Percentiles rank a stretch among this genome's conserved stretches.
Evolutionary conservation across 2,888 invertebrate genomes (phyloP).

Genomic region (Plutella xylostella): DNA sequence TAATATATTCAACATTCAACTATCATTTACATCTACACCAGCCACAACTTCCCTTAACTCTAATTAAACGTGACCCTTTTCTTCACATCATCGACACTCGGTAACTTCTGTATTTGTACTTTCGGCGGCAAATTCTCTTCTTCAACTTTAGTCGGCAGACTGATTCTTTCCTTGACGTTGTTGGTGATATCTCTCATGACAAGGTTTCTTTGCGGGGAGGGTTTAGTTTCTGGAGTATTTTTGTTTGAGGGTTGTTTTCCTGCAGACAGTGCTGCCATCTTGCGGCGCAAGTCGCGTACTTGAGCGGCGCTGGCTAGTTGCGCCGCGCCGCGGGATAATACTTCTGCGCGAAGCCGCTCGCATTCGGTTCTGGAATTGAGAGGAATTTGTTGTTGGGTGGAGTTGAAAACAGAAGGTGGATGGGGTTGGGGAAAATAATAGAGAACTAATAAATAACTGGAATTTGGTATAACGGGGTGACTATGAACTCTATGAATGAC

Average conservation of each 20-base stretch:
- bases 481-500: too few species aligned
- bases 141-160: not conserved
- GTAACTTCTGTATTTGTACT: constrained; percentile 13
- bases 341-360: constrained; percentile 41
- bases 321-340: constrained; percentile 45
- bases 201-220: not conserved
- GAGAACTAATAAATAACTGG: too few species aligned
- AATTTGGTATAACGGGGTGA: too few species aligned
- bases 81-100: constrained; percentile 38
- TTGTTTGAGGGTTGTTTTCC: not conserved
- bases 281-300: constrained; percentile 44
- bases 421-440: too few species aligned
- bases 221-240: not conserved
- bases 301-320: constrained; percentile 47
- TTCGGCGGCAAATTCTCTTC: not conserved
- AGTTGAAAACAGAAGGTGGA: too few species aligned
- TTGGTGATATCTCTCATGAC: not conserved
- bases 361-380: constrained; percentile 39
- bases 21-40: too few species aligned
- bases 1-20: not conserved
- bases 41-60: constrained; percentile 6
- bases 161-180: not conserved
- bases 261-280: constrained; percentile 31
- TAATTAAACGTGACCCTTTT: constrained; percentile 58
- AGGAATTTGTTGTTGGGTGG: not conserved